These are phyloP conservation scores for Mobula hypostoma DNA, from an alignment of 2,113 vertebrate species.

Conservation along the genomic window DNA sequence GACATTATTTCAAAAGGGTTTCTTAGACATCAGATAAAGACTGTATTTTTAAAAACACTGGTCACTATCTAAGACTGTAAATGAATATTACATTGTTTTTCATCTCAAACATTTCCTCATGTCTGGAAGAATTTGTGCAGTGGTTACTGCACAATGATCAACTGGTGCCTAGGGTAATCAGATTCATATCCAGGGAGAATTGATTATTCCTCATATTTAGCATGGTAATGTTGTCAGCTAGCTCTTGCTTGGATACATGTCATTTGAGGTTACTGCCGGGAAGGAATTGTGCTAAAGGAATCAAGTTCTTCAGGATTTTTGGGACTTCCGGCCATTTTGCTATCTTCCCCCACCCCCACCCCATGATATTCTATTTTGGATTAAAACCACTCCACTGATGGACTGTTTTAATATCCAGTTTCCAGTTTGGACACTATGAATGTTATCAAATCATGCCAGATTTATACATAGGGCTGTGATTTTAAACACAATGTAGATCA, in stretches of 20 bases:
- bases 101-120: background rate
- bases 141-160: background rate
- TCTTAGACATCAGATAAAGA: background rate
- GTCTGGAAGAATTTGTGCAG: background rate
- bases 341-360: no score
- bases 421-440: background rate
- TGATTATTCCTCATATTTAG: background rate
- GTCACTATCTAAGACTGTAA: background rate
- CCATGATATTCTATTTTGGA: no score
- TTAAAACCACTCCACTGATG: no score
- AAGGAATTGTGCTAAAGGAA: no score
- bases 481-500: background rate
- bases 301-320: no score
- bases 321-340: no score
- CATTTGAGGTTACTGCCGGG: no score
- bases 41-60: background rate
- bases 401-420: no score
- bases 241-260: background rate
- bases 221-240: background rate
- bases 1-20: background rate
- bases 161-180: background rate
- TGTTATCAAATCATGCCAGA: background rate
- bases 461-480: background rate
- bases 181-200: background rate
- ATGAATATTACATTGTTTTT: background rate